These are phyloP conservation scores for Rhyacichthys aspro DNA, from an alignment of 2,797 vertebrate genomes.

Conservation along the genomic window DNA sequence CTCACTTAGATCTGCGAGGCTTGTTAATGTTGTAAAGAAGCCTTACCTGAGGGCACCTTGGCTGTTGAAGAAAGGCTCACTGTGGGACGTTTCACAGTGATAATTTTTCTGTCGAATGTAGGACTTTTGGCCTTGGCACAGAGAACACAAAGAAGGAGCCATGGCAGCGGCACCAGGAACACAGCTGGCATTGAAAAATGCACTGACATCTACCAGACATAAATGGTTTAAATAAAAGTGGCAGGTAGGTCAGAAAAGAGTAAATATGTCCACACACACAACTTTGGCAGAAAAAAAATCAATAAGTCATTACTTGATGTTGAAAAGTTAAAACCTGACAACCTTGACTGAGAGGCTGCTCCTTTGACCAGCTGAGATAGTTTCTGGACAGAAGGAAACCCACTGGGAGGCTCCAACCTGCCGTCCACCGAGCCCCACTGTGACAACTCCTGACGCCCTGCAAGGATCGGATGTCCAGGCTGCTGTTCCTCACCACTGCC, in stretches of 20 bases:
- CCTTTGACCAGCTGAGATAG: conserved; percentile 85
- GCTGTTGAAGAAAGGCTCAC: conserved; percentile 87
- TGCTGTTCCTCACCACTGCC: conserved; percentile 82
- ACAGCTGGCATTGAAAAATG: conserved; percentile 89
- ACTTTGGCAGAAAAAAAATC: too few relatives aligned
- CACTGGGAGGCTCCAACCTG: conserved; percentile 91
- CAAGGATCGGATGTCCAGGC: conserved; percentile 80
- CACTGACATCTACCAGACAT: conserved; percentile 76
- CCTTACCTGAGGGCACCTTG: conserved; percentile 89
- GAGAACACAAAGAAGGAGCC: conserved; percentile 79
- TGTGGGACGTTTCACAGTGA: conserved; percentile 88
- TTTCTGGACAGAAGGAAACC: conserved; percentile 89
- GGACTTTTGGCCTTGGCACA: conserved; percentile 88
- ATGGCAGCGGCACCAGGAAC: conserved; percentile 84
- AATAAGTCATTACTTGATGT: neutral
- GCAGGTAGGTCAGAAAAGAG: neutral
- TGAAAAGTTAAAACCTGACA: conserved; percentile 4
- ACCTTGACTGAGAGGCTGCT: conserved; percentile 87
- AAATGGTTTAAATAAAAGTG: neutral
- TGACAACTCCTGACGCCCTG: conserved; percentile 86
- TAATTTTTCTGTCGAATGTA: conserved; percentile 86
- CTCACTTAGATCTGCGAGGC: neutral
- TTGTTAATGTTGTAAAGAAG: conserved; percentile 1
- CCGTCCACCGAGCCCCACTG: conserved; percentile 87
- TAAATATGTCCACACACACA: neutral